phyloP scores from a whole-genome alignment of 2,113 vertebrate genomes.

The cat (Felis catus) region F.catus_Fca126_mat1.0 CM031421.1:72257001-72257500 shows the following conservation, averaged over 20 bases:
- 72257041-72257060: background rate
- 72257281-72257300: background rate
- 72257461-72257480: background rate
- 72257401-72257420: background rate
- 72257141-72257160: background rate
- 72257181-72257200: background rate
- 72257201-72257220: background rate
- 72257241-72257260: background rate
- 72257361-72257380: background rate
- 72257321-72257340: background rate
- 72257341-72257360: background rate
- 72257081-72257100: background rate
- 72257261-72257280: background rate
- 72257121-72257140: background rate
- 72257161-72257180: background rate
- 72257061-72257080: background rate
- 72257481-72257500: background rate
- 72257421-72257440: background rate
- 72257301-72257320: background rate
- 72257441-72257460: background rate
- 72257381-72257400: background rate
- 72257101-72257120: background rate
- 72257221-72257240: background rate
- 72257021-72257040: background rate
- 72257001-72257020: background rate